These are phyloP conservation scores for Upupa epops DNA, from an alignment of 2,113 vertebrate species.

Conservation along the genomic window DNA sequence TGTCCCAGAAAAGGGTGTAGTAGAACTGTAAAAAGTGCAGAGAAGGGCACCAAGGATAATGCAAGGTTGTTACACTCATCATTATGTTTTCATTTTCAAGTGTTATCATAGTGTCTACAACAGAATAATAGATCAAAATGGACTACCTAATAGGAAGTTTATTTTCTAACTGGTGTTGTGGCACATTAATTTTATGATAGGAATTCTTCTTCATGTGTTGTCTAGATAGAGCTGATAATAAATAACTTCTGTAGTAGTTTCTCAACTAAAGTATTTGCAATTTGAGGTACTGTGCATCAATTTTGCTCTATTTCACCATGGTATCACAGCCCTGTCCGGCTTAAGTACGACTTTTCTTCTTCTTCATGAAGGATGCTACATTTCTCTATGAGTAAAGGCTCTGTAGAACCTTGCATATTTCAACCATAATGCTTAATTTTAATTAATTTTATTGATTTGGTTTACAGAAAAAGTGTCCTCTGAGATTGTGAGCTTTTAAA, in stretches of 20 bases:
- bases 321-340: background rate
- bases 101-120: background rate
- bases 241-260: background rate
- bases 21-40: background rate
- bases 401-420: background rate
- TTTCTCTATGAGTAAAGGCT: background rate
- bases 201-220: background rate
- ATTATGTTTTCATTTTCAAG: conserved; percentile 2
- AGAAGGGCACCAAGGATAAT: background rate
- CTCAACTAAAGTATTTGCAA: background rate
- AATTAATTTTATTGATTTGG: background rate
- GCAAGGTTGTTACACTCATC: background rate
- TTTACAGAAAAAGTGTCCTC: background rate
- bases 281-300: background rate
- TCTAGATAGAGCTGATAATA: background rate
- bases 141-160: background rate
- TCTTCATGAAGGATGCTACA: background rate
- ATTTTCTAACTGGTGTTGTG: background rate
- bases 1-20: background rate
- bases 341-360: background rate
- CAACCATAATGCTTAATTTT: background rate
- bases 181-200: background rate
- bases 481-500: background rate
- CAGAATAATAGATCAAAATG: background rate
- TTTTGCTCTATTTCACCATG: background rate